Base-by-base conservation (phyloP, 2,888 invertebrate species). In the Hybos culiciformis region DNA sequence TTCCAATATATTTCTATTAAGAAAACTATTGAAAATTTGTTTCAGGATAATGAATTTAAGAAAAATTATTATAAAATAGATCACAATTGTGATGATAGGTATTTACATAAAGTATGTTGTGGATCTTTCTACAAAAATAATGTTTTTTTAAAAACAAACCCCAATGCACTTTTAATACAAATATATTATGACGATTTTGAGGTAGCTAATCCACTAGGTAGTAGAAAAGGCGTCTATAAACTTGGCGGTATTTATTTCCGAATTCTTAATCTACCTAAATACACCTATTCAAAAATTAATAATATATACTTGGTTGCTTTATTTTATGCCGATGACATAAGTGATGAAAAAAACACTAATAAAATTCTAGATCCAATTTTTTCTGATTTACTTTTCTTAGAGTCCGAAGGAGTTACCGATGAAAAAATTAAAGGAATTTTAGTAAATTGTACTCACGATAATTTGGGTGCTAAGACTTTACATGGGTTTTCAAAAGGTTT, bases 251-350 rank as follows among this genome's bases (percentile, higher is more conserved):
- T 39, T 4, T 43, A 43, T 33, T 34, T 43, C 14, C 26, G 34
- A 2, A 23, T 43, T 15, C 4, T 18, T 14, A 43, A 43, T 39
- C 21, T 43, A 14, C 23, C 21, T 8, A 8, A 15, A 15, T 15
- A n/a, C n/a, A n/a, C 11, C n/a, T 9, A 23, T 32, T 29, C 43
- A 4, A 12, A 38, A 15, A 7, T 39, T 2, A 14, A 43, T 15
- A 31, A 38, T 17, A 43, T 43, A 17, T 23, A 43, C n/a, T 33
- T 43, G 17, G 32, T 32, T 7, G 43, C 43, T 12, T n/a, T 43
- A 4, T 43, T 39, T 21, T 43, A 15, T 37, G 26, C 24, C 9
- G 31, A 6, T n/a, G 8, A 29, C n/a, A 2, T 29, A 5, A 29
- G n/a, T n/a, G 29, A 29, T 12, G 4, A 12, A 2, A 12, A 2